These are phyloP conservation scores for Tetragonula carbonaria DNA, from an alignment of 2,888 invertebrate genomes.

Conservation along the genomic window DNA sequence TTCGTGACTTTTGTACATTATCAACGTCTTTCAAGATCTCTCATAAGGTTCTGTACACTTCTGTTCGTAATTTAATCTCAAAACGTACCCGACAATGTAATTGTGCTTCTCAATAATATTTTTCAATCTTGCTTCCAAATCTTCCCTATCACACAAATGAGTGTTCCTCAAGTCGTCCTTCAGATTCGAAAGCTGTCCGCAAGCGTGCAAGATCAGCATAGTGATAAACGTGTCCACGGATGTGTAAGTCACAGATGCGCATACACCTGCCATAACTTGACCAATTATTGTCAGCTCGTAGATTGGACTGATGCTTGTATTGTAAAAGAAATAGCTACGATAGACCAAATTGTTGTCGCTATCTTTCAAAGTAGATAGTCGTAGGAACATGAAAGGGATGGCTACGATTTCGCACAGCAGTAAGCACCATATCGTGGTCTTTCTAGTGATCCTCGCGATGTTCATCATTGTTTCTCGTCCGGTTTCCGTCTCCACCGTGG, in stretches of 20 bases:
- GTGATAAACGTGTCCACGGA: slow-evolving; percentile 61
- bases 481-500: neutral
- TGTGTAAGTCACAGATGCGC: slow-evolving; percentile 37
- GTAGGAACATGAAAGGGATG: neutral
- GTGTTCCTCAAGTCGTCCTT: slow-evolving; percentile 13
- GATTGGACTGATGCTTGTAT: slow-evolving; percentile 36
- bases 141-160: accelerated
- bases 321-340: slow-evolving; percentile 48
- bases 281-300: slow-evolving; percentile 35
- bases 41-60: no score
- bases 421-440: slow-evolving; percentile 26
- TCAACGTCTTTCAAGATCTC: no score
- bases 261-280: slow-evolving; percentile 24
- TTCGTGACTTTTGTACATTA: no score
- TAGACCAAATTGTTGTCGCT: slow-evolving; percentile 26
- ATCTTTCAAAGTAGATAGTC: neutral
- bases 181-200: slow-evolving; percentile 58
- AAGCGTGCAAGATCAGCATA: slow-evolving; percentile 57
- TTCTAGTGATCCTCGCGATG: slow-evolving; percentile 10
- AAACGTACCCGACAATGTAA: slow-evolving; percentile 58
- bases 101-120: slow-evolving; percentile 48
- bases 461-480: slow-evolving; percentile 35
- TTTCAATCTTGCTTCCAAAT: neutral
- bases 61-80: no score
- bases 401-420: neutral